These are phyloP conservation scores for Nibea coibor DNA, from an alignment of 2,113 vertebrate genomes.

Conservation along the genomic window DNA sequence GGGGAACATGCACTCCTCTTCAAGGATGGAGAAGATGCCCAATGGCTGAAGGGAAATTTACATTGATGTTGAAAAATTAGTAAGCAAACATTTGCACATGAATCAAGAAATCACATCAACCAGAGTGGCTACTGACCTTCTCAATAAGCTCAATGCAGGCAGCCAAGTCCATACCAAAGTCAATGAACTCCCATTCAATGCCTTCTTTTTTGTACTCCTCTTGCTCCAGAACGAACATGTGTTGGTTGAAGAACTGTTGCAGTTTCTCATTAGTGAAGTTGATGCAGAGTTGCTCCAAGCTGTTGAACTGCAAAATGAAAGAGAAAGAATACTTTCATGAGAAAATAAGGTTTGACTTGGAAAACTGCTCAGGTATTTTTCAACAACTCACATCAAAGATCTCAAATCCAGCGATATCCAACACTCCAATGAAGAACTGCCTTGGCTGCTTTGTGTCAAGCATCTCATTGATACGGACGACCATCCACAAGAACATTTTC, in stretches of 20 bases:
- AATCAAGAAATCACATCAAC: neutral
- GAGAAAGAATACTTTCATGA: no score
- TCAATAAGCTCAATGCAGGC: conserved; percentile 92
- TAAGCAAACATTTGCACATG: neutral
- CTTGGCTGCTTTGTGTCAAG: conserved; percentile 83
- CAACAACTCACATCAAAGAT: conserved; percentile 82
- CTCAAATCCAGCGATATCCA: conserved; percentile 85
- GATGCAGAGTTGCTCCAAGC: conserved; percentile 90
- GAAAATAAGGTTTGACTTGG: no score
- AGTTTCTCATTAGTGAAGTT: conserved; percentile 93
- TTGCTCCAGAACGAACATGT: conserved; percentile 89
- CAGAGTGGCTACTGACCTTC: conserved; percentile 79
- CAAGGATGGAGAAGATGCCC: conserved; percentile 82
- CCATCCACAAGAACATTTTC: conserved; percentile 88
- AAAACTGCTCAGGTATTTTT: no score
- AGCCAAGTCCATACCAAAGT: conserved; percentile 92
- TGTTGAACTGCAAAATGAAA: conserved; percentile 84
- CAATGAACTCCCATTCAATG: conserved; percentile 90
- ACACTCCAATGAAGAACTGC: conserved; percentile 81
- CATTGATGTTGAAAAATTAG: neutral
- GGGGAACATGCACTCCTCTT: conserved; percentile 84
- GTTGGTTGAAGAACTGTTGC: conserved; percentile 91
- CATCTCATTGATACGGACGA: conserved; percentile 85
- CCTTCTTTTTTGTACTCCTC: conserved; percentile 91
- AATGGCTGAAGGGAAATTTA: conserved; percentile 79